Percentiles rank a stretch among this genome's conserved stretches.
Conservation (phyloP, 2,113 vertebrate genomes). For the Osmerus eperlanus region DNA sequence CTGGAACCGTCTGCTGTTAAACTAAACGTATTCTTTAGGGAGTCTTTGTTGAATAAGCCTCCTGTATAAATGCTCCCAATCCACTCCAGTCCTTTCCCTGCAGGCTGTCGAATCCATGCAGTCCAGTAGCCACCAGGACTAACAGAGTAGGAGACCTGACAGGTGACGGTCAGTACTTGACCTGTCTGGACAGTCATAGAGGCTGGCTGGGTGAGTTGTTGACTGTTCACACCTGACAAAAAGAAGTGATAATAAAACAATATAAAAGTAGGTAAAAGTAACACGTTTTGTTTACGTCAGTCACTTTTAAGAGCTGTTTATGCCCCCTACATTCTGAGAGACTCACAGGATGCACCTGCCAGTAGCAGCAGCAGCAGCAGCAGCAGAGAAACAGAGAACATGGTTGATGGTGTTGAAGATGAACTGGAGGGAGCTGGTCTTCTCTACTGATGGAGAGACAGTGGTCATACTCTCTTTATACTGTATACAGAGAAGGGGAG, state of each 20-base stretch:
- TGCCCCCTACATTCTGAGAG: no score
- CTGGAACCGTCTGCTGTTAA: no score
- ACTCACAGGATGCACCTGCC: neutral
- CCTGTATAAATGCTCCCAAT: neutral
- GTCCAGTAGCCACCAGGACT: neutral
- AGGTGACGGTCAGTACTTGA: neutral
- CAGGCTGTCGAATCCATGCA: conserved; percentile 43
- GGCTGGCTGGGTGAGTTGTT: neutral
- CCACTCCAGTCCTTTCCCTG: conserved; percentile 49
- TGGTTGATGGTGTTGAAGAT: neutral
- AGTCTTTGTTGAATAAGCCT: neutral
- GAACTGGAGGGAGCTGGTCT: neutral
- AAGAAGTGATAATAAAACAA: no score
- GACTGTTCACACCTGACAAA: conserved; percentile 2
- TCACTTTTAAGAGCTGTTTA: no score
- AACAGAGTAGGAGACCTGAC: conserved; percentile 22
- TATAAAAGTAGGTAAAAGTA: no score
- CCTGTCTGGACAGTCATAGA: neutral
- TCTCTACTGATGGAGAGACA: no score
- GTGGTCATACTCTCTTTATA: no score
- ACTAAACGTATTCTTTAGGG: no score
- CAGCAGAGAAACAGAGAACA: neutral
- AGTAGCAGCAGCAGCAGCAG: neutral
- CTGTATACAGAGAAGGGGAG: no score
- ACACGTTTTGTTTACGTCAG: no score